Evolutionary conservation across 2,888 invertebrate genomes (phyloP).

Genomic region (Parelbella ahira): DNA sequence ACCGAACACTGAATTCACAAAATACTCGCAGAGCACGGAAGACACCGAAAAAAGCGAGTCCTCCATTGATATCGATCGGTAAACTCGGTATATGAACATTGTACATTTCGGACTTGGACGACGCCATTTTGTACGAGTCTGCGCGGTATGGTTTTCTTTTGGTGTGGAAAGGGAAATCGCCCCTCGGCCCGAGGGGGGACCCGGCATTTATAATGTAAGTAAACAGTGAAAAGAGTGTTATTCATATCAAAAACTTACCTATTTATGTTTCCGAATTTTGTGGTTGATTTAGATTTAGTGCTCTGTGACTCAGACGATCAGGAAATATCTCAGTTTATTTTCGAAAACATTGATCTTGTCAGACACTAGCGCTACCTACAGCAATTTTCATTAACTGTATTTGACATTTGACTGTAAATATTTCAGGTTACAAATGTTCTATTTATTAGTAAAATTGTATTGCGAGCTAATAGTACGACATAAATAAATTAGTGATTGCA

Average conservation of each 20-base stretch:
- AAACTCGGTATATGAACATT: constrained; percentile 69
- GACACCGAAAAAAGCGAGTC: constrained; percentile 73
- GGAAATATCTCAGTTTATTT: constrained; percentile 75
- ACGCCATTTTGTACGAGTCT: constrained; percentile 86
- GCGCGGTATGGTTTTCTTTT: constrained; percentile 79
- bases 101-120: constrained; percentile 75
- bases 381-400: constrained; percentile 49
- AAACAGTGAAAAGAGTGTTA: constrained; percentile 35
- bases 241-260: constrained; percentile 53
- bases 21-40: constrained; percentile 64
- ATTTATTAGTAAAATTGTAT: too few relatives aligned
- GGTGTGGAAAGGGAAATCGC: constrained; percentile 74
- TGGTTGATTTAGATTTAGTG: constrained; percentile 40
- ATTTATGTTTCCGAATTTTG: constrained; percentile 41
- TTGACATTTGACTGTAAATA: constrained; percentile 47
- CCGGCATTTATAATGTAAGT: constrained; percentile 46
- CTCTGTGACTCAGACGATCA: constrained; percentile 45
- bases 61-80: constrained; percentile 84
- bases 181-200: constrained; percentile 73
- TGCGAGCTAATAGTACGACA: too few relatives aligned
- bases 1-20: constrained; percentile 63
- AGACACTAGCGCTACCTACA: constrained; percentile 56
- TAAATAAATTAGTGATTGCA: too few relatives aligned
- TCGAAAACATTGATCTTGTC: constrained; percentile 74
- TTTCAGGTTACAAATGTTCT: too few relatives aligned